Base-by-base conservation (phyloP, 2,888 invertebrate species). In the Dryadula phaetusa region DNA sequence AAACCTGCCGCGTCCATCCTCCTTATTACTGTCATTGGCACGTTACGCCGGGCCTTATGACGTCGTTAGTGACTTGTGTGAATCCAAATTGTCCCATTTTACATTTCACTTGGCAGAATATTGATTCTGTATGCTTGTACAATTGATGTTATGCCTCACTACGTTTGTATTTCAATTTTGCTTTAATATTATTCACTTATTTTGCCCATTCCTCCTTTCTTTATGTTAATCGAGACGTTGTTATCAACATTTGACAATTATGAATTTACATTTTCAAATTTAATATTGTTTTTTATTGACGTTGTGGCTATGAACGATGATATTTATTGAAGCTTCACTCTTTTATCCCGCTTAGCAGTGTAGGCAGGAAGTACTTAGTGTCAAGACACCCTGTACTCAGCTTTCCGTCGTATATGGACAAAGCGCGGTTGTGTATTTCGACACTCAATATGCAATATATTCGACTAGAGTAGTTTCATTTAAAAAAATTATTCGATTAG, bases 51-150 rank as follows among this genome's bases (percentile, higher is more conserved):
- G 34, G 63, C 66, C 64, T 70, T 67, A 70, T 53, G 66, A 54
- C 69, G 60, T 73, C 70, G 70, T 73, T 73, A 73, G 70, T 62
- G 69, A 62, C 60, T 66, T 63, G 63, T 70, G 63, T 67, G 68
- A 70, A 61, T 72, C 69, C 69, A 70, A 73, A 72, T 72, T 73
- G 70, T 72, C 47, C 72, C 62, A 72, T 72, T 73, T 73, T 70
- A 70, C 72, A 70, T 67, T 67, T 64, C 44, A 58, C 67, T 67
- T 69, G 66, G 52, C 65, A 58, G 63, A 52, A 37, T 60, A 67
- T 73, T 62, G 66, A 67, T 67, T 67, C 40, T 66, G 14, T 28
- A 28, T 60, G 37, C n/a, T 46, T 46, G 22, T 56, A 37, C 49
- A 28, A 60, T 64, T 65, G 37, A 54, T 60, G 40, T 58, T 28